Evolutionary conservation across 2,888 invertebrate species (phyloP).

Genomic region (Encarsia formosa): DNA sequence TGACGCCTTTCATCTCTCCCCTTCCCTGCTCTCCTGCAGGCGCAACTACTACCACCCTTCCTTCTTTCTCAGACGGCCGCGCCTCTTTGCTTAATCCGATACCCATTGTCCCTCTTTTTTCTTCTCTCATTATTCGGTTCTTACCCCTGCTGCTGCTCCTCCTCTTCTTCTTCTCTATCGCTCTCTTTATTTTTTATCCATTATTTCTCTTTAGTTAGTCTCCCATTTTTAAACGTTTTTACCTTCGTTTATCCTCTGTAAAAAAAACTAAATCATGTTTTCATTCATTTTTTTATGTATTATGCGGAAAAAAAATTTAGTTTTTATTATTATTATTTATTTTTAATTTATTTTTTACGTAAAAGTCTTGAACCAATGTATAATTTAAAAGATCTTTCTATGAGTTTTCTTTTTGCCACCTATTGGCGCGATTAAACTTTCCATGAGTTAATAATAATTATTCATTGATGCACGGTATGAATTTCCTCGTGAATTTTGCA

Average conservation of each 20-base stretch:
- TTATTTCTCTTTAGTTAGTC: slow-evolving; percentile 11
- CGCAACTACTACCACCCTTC: slow-evolving; percentile 13
- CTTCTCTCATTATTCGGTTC: slow-evolving; percentile 13
- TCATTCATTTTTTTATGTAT: too few species aligned
- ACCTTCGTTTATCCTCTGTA: too few species aligned
- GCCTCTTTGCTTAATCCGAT: slow-evolving; percentile 20
- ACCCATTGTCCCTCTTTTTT: slow-evolving; percentile 13
- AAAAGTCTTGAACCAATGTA: not conserved
- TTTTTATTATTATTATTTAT: slow-evolving; percentile 7
- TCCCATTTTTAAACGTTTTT: too few species aligned
- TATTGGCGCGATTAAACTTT: too few species aligned
- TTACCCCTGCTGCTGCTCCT: slow-evolving; percentile 27
- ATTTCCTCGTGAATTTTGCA: too few species aligned
- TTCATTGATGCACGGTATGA: too few species aligned
- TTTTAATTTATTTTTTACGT: not conserved
- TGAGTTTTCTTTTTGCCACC: too few species aligned
- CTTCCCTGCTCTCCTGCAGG: slow-evolving; percentile 10
- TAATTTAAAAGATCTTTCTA: too few species aligned
- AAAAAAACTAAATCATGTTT: too few species aligned
- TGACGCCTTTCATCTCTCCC: slow-evolving; percentile 13
- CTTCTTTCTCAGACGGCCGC: not conserved
- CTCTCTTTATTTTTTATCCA: not conserved
- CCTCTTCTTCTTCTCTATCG: not conserved
- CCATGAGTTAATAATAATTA: too few species aligned
- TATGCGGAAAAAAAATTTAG: too few species aligned